Evolutionary conservation across 1,140 invertebrate species (phyloP).

Genomic region (Zaprionus gabonicus): DNA sequence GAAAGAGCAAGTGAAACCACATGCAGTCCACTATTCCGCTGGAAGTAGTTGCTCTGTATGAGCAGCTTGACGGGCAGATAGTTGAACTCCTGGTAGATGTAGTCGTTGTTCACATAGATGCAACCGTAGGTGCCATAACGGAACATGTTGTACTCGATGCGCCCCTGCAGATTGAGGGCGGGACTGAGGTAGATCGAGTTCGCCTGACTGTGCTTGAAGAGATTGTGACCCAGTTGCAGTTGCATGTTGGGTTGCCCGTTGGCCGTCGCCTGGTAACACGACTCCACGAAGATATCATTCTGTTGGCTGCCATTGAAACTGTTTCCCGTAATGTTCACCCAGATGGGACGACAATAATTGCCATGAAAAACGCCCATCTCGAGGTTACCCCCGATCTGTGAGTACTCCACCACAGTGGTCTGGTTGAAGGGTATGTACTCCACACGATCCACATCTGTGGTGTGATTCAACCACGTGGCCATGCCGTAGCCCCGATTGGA

Average conservation of each 20-base stretch:
- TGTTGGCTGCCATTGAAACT: conserved; percentile 91
- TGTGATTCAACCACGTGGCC: conserved; percentile 95
- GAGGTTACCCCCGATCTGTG: conserved; percentile 92
- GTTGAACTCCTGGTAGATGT: conserved; percentile 90
- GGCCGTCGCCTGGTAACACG: conserved; percentile 89
- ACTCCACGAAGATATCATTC: conserved; percentile 91
- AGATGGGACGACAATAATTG: conserved; percentile 90
- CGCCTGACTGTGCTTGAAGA: conserved; percentile 91
- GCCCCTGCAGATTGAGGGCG: conserved; percentile 91
- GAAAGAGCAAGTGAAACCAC: conserved; percentile 94
- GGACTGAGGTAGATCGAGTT: conserved; percentile 92
- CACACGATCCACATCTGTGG: conserved; percentile 87
- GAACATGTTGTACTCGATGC: conserved; percentile 95
- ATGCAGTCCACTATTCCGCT: conserved; percentile 93
- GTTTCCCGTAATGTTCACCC: conserved; percentile 94
- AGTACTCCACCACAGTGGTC: conserved; percentile 94
- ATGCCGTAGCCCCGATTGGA: conserved; percentile 94
- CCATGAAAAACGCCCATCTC: conserved; percentile 93
- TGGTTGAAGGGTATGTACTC: conserved; percentile 92
- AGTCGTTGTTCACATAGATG: conserved; percentile 93
- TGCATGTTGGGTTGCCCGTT: conserved; percentile 85
- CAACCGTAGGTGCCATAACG: conserved; percentile 92
- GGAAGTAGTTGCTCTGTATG: conserved; percentile 95
- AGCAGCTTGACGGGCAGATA: conserved; percentile 89
- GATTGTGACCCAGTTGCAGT: conserved; percentile 94